These are phyloP conservation scores for Oryzias dopingdopingensis DNA, from an alignment of 2,797 vertebrate genomes.

Conservation along the genomic window DNA sequence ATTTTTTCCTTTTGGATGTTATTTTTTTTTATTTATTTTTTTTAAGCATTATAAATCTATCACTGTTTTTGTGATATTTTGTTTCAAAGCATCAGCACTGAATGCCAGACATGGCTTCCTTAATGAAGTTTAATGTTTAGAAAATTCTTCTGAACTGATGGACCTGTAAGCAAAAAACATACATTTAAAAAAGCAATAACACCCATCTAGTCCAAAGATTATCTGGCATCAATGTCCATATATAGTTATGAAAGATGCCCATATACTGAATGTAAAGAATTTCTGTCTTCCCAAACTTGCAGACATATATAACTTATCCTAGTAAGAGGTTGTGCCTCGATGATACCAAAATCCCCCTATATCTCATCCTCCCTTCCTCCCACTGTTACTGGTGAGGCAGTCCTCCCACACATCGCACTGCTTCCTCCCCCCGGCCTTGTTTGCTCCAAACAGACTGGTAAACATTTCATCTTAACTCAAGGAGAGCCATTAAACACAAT, in stretches of 20 bases:
- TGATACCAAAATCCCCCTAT: conserved; percentile 63
- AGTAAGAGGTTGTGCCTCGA: conserved; percentile 31
- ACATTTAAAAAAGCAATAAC: conserved; percentile 1
- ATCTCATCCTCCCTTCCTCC: conserved; percentile 36
- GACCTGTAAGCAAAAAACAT: conserved; percentile 29
- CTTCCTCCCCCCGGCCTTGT: conserved; percentile 25
- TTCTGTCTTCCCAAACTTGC: conserved; percentile 28
- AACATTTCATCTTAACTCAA: conserved; percentile 75
- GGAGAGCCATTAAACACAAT: conserved; percentile 62
- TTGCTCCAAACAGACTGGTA: conserved; percentile 60
- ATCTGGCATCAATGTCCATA: too few relatives aligned
- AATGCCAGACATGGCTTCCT: conserved; percentile 47
- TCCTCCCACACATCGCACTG: conserved; percentile 43
- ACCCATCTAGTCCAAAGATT: not conserved
- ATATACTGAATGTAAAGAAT: conserved; percentile 1
- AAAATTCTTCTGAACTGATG: conserved; percentile 55
- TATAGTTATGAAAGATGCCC: too few relatives aligned
- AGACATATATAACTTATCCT: conserved; percentile 52
- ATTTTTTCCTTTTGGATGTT: conserved; percentile 15
- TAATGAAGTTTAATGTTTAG: conserved; percentile 43
- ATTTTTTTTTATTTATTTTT: conserved; percentile 10
- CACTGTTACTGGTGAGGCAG: conserved; percentile 29
- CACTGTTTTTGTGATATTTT: conserved; percentile 63
- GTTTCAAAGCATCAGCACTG: conserved; percentile 48
- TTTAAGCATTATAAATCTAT: conserved; percentile 16